A percentile compares a stretch with the other conserved stretches of the same genome.
Conservation (phyloP, 2,113 vertebrate genomes). For the Tupaia tana region DNA sequence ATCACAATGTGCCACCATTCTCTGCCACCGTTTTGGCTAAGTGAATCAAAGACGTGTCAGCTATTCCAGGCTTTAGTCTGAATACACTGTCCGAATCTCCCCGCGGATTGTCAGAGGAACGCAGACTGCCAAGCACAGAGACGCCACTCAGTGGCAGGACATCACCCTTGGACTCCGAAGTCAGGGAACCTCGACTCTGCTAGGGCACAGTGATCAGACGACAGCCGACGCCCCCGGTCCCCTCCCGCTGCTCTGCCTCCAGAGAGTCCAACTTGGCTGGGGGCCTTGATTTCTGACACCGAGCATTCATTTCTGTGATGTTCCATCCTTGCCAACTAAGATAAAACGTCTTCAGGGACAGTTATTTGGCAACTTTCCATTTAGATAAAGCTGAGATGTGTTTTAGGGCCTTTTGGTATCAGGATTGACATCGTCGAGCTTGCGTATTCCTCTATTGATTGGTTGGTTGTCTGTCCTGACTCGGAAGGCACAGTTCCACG, state of each 20-base stretch:
- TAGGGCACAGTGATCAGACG: constrained; percentile 11
- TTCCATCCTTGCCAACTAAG: constrained; percentile 76
- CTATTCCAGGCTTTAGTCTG: constrained; percentile 28
- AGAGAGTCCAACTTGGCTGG: constrained; percentile 66
- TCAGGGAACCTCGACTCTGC: constrained; percentile 35
- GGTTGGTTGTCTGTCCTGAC: constrained; percentile 77
- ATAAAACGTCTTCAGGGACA: constrained; percentile 75
- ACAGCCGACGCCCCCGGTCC: not conserved
- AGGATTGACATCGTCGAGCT: constrained; percentile 74
- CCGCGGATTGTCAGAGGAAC: constrained; percentile 54
- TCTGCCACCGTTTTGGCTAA: constrained; percentile 58
- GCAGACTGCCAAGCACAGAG: not conserved
- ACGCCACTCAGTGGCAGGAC: constrained; percentile 45
- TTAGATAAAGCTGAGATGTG: constrained; percentile 72
- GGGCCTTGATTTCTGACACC: constrained; percentile 69
- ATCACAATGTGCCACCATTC: not conserved
- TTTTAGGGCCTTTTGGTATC: constrained; percentile 70
- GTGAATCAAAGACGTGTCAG: constrained; percentile 50
- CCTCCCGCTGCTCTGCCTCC: constrained; percentile 71
- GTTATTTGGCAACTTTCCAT: constrained; percentile 78
- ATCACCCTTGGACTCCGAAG: constrained; percentile 56
- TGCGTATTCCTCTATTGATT: constrained; percentile 58
- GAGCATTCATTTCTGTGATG: constrained; percentile 61
- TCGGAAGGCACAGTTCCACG: constrained; percentile 73
- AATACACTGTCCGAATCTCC: constrained; percentile 44